Base-by-base conservation (phyloP, 1,140 invertebrate species). In the Mercenaria mercenaria region DNA sequence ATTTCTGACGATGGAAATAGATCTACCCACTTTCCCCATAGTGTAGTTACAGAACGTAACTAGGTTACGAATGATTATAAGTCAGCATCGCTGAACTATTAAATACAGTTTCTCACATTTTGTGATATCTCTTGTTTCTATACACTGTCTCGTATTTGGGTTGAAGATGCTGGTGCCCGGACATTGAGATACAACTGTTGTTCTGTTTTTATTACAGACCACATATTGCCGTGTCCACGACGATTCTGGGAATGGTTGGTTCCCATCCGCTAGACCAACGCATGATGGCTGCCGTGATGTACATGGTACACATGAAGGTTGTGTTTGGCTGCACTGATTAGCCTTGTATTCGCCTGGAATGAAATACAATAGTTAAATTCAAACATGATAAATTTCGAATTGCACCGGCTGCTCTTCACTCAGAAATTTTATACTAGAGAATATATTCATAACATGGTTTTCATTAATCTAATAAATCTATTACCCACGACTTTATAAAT, bases 271-370 rank as follows among this genome's bases (percentile, higher is more conserved):
- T n/a, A 87, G 69, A n/a, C 92, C 92, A 15, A 91, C 81, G 90
- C 94, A 94, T 81, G 91, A 93, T 18, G 91, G 92, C 4, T 90
- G 74, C 13, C 92, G 86, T 18, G 90, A 69, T 13, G 83, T 50
- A 61, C 94, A 94, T 8, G 92, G 92, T 20, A 59, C n/a, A 81
- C 93, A 94, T 13, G 26, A 13, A 4, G 29, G 11, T 39, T 91
- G 80, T 23, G 83, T 34, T 2, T 59, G 56, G n/a, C 32, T 50
- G 74, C 93, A 94, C 59, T 87, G 79, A 52, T 92, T 88, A n/a
- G 88, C 74, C 52, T 82, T 67, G 84, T 94, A 94, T 72, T 93
- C 93, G 87, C 94, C 93, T 94, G 56, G 20, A 43, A 52, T 11
- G 1, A 79, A 52, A 47, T 15, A 47, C 43, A 47, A 32, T 34